phyloP scores from a whole-genome alignment of 1,140 invertebrate species.

The Antheraea mylitta region DNA sequence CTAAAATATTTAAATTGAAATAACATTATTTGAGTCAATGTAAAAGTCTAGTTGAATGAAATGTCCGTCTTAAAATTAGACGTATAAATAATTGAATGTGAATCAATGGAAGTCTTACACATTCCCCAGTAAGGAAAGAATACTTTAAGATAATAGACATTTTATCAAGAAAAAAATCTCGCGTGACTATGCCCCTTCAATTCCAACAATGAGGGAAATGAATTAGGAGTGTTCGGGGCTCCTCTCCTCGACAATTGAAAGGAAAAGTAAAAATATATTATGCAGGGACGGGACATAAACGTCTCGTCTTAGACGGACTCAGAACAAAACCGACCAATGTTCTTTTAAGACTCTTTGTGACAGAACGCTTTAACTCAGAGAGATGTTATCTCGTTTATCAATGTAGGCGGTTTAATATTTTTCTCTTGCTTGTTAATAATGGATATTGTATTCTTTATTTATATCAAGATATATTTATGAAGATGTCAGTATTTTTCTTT shows the following conservation, averaged over 20 bases:
- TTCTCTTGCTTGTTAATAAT: too few relatives aligned
- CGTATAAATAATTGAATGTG: neutral
- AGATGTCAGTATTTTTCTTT: too few relatives aligned
- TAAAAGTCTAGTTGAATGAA: neutral
- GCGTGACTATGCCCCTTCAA: constrained; percentile 16
- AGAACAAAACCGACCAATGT: neutral
- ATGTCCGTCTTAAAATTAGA: neutral
- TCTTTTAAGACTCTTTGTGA: too few relatives aligned
- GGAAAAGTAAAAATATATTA: constrained; percentile 43
- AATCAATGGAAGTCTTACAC: neutral
- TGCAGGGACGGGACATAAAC: constrained; percentile 26
- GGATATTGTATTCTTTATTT: too few relatives aligned
- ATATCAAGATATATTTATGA: too few relatives aligned
- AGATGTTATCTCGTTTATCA: too few relatives aligned
- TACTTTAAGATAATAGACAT: constrained; percentile 15
- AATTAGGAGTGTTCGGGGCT: constrained; percentile 20
- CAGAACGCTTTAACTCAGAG: too few relatives aligned
- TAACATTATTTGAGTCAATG: neutral
- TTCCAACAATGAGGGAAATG: constrained; percentile 20
- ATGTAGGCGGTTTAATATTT: too few relatives aligned
- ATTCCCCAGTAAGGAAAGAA: neutral
- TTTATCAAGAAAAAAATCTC: constrained; percentile 21
- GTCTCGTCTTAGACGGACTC: neutral
- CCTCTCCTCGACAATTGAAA: constrained; percentile 20
- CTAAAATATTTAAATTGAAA: neutral